phyloP scores from a whole-genome alignment of 2,113 vertebrate species.

The Entomyzon cyanotis region DNA sequence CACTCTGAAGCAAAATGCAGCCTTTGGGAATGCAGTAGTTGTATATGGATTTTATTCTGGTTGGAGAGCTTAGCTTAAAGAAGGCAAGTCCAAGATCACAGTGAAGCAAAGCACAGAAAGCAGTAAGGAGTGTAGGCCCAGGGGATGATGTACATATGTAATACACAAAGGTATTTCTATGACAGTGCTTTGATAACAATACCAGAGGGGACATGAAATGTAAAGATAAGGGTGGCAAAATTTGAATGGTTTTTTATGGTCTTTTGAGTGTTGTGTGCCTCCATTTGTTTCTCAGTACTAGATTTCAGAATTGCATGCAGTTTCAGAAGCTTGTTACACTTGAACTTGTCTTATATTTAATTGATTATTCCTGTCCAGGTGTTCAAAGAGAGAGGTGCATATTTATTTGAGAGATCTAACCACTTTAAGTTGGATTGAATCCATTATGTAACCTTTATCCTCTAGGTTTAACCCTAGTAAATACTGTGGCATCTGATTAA shows the following conservation, averaged over 20 bases:
- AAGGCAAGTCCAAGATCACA: not conserved
- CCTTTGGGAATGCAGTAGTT: not conserved
- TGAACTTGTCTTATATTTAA: not conserved
- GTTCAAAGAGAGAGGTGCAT: not conserved
- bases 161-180: not conserved
- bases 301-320: not conserved
- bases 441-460: slow-evolving; percentile 45
- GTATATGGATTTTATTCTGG: not conserved
- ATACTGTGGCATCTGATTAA: slow-evolving; percentile 34
- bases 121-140: not conserved
- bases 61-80: not conserved
- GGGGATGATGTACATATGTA: not conserved
- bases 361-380: not conserved
- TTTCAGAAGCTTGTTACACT: not conserved
- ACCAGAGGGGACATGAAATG: not conserved
- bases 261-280: not conserved
- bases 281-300: not conserved
- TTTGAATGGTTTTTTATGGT: not conserved
- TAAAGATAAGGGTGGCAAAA: not conserved
- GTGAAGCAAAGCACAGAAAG: not conserved
- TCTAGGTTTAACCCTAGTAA: slow-evolving; percentile 29
- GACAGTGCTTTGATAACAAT: not conserved
- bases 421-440: not conserved
- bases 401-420: not conserved
- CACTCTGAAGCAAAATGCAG: not conserved